phyloP scores from a whole-genome alignment of 1,140 invertebrate species.

The Lordiphosa clarofinis region DNA sequence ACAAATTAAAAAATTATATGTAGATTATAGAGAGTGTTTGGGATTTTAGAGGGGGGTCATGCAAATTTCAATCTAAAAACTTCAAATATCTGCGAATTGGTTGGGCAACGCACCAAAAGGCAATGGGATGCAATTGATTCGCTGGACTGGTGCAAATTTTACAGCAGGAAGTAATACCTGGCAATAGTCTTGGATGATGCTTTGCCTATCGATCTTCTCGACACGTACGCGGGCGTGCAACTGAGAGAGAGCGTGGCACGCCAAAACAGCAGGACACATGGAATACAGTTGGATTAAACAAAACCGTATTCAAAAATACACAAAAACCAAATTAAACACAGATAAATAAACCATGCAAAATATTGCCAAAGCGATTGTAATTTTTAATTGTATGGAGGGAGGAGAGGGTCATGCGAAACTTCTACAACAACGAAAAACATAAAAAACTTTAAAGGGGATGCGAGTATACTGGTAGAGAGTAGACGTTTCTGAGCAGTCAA shows the following conservation, averaged over 20 bases:
- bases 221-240: slow-evolving; percentile 50
- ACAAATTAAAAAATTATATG: not conserved
- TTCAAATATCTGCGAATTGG: slow-evolving; percentile 7
- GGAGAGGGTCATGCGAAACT: no score
- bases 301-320: slow-evolving; percentile 20
- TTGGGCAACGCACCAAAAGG: slow-evolving; percentile 4
- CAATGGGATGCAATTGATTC: not conserved
- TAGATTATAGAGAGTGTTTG: slow-evolving; percentile 1
- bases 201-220: slow-evolving; percentile 54
- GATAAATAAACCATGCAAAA: slow-evolving; percentile 26
- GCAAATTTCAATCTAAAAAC: slow-evolving; percentile 49
- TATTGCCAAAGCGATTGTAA: slow-evolving; percentile 30
- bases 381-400: slow-evolving; percentile 18
- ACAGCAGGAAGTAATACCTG: slow-evolving; percentile 51
- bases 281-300: slow-evolving; percentile 8
- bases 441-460: no score
- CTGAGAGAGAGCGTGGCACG: slow-evolving; percentile 42
- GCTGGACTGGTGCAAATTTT: slow-evolving; percentile 11
- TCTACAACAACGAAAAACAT: no score
- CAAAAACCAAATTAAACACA: slow-evolving; percentile 15
- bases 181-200: slow-evolving; percentile 57
- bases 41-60: slow-evolving; percentile 18
- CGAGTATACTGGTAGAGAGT: no score
- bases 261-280: slow-evolving; percentile 24
- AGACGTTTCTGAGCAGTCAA: no score